Percentiles rank a stretch among this genome's conserved stretches.
These are phyloP conservation scores for Capitulum mitella DNA, from an alignment of 2,888 invertebrate species.

Conservation along the genomic window DNA sequence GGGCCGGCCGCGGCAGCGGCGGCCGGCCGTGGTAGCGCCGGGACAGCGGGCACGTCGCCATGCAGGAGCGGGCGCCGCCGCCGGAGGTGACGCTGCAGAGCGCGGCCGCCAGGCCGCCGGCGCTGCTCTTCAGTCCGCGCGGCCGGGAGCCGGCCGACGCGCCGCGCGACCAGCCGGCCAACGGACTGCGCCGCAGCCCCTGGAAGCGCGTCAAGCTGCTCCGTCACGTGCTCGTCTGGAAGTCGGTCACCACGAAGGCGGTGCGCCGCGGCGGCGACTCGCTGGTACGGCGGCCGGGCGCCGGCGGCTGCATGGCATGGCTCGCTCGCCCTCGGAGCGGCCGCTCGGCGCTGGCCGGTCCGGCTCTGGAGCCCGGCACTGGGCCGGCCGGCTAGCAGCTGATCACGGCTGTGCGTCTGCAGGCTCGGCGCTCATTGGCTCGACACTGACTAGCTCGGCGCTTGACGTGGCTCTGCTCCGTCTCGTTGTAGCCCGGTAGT, in stretches of 20 bases:
- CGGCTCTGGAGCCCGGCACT: too few relatives aligned
- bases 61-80: neutral
- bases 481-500: too few relatives aligned
- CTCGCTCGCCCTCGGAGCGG: too few relatives aligned
- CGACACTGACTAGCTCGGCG: too few relatives aligned
- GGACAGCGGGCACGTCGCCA: neutral
- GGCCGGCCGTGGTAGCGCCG: neutral
- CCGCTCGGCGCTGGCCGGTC: too few relatives aligned
- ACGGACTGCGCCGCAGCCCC: constrained; percentile 3
- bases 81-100: neutral
- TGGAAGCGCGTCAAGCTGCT: constrained; percentile 23
- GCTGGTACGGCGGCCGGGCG: neutral
- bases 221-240: constrained; percentile 6
- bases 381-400: too few relatives aligned
- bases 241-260: neutral
- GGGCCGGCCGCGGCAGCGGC: neutral
- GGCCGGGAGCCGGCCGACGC: neutral
- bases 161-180: neutral
- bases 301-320: too few relatives aligned
- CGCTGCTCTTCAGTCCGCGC: neutral
- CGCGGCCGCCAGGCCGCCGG: neutral
- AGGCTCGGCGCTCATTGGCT: too few relatives aligned
- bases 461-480: too few relatives aligned
- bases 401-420: too few relatives aligned
- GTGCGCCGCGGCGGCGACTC: neutral